Conservation (phyloP, 1,140 invertebrate genomes). For the Lordiphosa mommai region DNA sequence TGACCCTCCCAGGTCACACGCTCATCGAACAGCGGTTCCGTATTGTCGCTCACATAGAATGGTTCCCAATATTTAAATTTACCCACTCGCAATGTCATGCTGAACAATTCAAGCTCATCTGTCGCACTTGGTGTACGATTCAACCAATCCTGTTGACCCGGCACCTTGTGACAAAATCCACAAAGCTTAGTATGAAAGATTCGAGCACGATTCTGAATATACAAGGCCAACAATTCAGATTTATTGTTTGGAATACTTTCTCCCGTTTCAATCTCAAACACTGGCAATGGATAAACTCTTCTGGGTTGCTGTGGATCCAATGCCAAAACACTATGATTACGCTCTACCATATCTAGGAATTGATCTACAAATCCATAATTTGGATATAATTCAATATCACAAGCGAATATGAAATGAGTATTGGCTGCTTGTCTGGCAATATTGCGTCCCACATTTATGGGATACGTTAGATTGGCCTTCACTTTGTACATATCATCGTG, state of each 20-base stretch:
- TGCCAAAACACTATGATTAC: slow-evolving; percentile 82
- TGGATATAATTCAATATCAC: slow-evolving; percentile 93
- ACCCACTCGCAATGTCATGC: slow-evolving; percentile 87
- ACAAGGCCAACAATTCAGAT: slow-evolving; percentile 85
- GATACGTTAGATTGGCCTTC: slow-evolving; percentile 89
- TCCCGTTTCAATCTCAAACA: slow-evolving; percentile 55
- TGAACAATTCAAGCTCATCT: slow-evolving; percentile 86
- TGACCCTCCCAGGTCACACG: slow-evolving; percentile 93
- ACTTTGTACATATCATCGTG: slow-evolving; percentile 85
- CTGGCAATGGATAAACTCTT: slow-evolving; percentile 57
- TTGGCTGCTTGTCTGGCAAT: slow-evolving; percentile 88
- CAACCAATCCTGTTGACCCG: slow-evolving; percentile 89
- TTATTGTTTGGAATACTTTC: slow-evolving; percentile 85
- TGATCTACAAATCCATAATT: slow-evolving; percentile 86
- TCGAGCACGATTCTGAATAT: slow-evolving; percentile 87
- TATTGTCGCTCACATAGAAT: slow-evolving; percentile 91
- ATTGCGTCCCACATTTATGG: slow-evolving; percentile 93
- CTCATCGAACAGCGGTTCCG: slow-evolving; percentile 93
- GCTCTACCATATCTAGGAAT: slow-evolving; percentile 90
- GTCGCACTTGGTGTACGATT: slow-evolving; percentile 81
- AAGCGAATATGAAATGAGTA: slow-evolving; percentile 91
- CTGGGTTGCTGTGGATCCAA: slow-evolving; percentile 11
- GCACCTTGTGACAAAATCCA: slow-evolving; percentile 91
- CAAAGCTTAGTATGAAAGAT: slow-evolving; percentile 94
- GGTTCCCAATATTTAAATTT: slow-evolving; percentile 91